A percentile compares a stretch with the other conserved stretches of the same genome.
Evolutionary conservation across 2,797 vertebrate genomes (phyloP).

Genomic region (Anableps anableps): DNA sequence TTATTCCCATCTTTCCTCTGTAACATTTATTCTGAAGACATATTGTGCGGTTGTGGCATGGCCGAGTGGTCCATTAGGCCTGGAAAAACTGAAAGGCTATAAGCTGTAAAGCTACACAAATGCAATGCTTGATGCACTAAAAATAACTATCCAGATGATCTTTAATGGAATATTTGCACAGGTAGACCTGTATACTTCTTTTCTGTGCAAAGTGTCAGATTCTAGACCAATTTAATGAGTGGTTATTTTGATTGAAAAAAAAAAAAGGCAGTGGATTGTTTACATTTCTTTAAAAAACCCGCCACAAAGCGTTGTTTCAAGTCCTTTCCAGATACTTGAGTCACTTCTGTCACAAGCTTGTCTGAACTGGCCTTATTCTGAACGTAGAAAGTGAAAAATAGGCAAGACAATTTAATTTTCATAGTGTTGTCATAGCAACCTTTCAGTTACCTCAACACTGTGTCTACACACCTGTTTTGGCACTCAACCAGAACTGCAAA

Average conservation of each 20-base stretch:
- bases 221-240: conserved; percentile 35
- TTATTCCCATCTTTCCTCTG: conserved; percentile 48
- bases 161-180: conserved; percentile 36
- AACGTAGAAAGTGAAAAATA: conserved; percentile 34
- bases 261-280: conserved; percentile 23
- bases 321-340: conserved; percentile 48
- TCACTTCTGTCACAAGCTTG: conserved; percentile 52
- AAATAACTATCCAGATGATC: conserved; percentile 37
- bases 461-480: conserved; percentile 74
- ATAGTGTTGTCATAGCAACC: conserved; percentile 60
- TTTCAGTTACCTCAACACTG: conserved; percentile 53
- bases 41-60: conserved; percentile 41
- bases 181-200: conserved; percentile 43
- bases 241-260: conserved; percentile 16
- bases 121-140: conserved; percentile 25
- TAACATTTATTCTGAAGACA: conserved; percentile 50
- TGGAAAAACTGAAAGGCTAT: conserved; percentile 47
- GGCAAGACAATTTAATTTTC: conserved; percentile 31
- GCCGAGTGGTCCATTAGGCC: conserved; percentile 26
- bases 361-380: conserved; percentile 49
- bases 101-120: conserved; percentile 16
- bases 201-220: conserved; percentile 21
- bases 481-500: conserved; percentile 73
- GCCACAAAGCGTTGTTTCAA: conserved; percentile 37
- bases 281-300: conserved; percentile 14